Evolutionary conservation across 2,888 invertebrate genomes (phyloP).

Genomic region (Ichneumoninae sp.): DNA sequence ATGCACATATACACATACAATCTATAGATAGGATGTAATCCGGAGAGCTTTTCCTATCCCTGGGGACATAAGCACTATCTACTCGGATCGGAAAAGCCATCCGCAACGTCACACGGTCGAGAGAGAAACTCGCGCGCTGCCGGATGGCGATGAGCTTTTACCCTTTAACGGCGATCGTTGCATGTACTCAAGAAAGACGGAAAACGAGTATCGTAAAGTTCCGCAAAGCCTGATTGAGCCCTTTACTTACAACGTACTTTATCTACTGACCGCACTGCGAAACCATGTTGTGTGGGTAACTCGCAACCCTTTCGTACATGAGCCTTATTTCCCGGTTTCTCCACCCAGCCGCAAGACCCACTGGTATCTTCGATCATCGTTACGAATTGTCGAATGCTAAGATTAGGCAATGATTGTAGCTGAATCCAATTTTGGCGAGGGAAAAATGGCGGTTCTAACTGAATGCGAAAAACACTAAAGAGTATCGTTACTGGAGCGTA

Average conservation of each 20-base stretch:
- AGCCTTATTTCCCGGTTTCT: neutral
- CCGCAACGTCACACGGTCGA: neutral
- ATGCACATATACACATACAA: constrained; percentile 23
- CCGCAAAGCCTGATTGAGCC: constrained; percentile 34
- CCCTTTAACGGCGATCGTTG: constrained; percentile 13
- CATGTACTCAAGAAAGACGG: neutral
- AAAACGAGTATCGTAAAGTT: constrained; percentile 31
- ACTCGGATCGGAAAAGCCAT: constrained; percentile 52
- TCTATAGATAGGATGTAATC: constrained; percentile 38
- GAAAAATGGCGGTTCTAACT: neutral
- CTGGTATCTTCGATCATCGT: neutral
- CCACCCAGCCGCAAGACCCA: neutral
- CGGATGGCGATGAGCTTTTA: constrained; percentile 20
- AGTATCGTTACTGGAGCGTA: no score
- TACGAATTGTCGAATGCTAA: neutral
- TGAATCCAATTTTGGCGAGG: neutral
- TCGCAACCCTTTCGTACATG: neutral
- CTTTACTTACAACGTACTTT: constrained; percentile 24
- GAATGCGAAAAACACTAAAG: neutral
- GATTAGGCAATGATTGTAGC: neutral
- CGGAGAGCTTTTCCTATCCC: constrained; percentile 41
- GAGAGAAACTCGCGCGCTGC: neutral
- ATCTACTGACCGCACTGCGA: constrained; percentile 11
- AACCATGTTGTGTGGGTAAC: neutral
- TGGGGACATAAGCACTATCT: constrained; percentile 41